These are phyloP conservation scores for Dendrocopos noguchii DNA, from an alignment of 2,113 vertebrate species.

Conservation along the genomic window DNA sequence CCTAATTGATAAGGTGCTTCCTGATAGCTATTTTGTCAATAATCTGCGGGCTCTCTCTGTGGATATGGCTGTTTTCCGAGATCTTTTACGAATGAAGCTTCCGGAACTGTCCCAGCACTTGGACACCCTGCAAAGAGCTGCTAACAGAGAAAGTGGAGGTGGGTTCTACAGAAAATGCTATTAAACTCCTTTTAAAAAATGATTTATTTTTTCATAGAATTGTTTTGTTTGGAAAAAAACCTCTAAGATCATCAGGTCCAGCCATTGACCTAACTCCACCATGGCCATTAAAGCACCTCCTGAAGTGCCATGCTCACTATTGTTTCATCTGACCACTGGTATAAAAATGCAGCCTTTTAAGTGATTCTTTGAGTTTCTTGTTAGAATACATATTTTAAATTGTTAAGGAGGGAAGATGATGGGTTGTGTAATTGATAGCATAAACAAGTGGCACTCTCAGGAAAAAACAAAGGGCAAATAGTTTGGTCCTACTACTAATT, in stretches of 20 bases:
- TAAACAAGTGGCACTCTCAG: background rate
- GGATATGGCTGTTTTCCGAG: constrained; percentile 92
- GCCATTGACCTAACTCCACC: too few species aligned
- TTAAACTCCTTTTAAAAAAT: background rate
- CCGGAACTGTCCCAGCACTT: constrained; percentile 89
- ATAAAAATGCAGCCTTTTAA: background rate
- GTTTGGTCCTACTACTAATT: background rate
- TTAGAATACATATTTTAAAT: background rate
- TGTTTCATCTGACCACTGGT: background rate
- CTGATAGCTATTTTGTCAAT: constrained; percentile 98
- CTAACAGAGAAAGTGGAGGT: constrained; percentile 89
- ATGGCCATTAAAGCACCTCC: too few species aligned
- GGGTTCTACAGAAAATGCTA: background rate
- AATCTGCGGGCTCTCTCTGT: constrained; percentile 94
- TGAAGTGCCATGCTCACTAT: background rate
- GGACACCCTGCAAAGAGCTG: constrained; percentile 84
- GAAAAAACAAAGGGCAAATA: background rate
- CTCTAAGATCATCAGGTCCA: too few species aligned
- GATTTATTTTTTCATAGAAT: too few species aligned
- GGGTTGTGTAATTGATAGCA: background rate
- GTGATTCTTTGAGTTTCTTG: background rate
- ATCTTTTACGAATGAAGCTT: constrained; percentile 86
- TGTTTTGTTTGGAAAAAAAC: too few species aligned
- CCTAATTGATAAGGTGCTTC: constrained; percentile 97
- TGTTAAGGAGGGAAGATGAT: background rate